These are phyloP conservation scores for Stenopsyche tienmushanensis DNA, from an alignment of 1,140 invertebrate species.

Conservation along the genomic window DNA sequence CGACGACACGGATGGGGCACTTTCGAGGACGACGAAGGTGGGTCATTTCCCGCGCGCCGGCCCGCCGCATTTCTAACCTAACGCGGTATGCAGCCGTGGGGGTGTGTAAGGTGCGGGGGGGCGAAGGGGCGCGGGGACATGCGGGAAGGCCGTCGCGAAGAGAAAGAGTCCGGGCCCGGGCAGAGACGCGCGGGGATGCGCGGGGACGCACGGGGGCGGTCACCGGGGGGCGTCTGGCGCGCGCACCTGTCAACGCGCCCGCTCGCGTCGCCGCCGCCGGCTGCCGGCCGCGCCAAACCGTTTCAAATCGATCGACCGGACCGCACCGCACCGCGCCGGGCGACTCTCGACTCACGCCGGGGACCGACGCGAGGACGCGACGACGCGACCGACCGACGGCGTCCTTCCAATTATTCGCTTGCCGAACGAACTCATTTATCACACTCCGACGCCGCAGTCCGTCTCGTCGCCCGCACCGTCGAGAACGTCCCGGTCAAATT, in stretches of 20 bases:
- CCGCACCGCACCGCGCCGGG: not conserved
- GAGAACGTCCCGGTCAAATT: too few species aligned
- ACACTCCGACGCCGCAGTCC: too few species aligned
- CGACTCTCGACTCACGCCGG: not conserved
- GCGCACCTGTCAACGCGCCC: not conserved
- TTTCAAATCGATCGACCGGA: not conserved
- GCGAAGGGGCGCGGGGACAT: not conserved
- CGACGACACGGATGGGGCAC: not conserved
- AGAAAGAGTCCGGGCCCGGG: not conserved
- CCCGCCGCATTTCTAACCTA: too few species aligned
- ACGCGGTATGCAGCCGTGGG: too few species aligned
- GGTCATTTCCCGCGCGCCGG: not conserved
- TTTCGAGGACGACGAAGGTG: not conserved
- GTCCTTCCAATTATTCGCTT: not conserved
- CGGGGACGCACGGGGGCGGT: conserved; percentile 2
- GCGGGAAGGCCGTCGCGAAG: not conserved
- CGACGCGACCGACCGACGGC: not conserved
- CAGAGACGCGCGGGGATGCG: not conserved
- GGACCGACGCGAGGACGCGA: not conserved
- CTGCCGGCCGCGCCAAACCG: not conserved
- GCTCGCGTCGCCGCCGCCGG: not conserved
- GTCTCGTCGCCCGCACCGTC: too few species aligned
- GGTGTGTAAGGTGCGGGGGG: too few species aligned
- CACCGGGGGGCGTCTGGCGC: conserved; percentile 5
- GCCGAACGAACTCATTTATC: too few species aligned